Conservation (phyloP, 2,888 invertebrate genomes). For the Nectonema munidae region DNA sequence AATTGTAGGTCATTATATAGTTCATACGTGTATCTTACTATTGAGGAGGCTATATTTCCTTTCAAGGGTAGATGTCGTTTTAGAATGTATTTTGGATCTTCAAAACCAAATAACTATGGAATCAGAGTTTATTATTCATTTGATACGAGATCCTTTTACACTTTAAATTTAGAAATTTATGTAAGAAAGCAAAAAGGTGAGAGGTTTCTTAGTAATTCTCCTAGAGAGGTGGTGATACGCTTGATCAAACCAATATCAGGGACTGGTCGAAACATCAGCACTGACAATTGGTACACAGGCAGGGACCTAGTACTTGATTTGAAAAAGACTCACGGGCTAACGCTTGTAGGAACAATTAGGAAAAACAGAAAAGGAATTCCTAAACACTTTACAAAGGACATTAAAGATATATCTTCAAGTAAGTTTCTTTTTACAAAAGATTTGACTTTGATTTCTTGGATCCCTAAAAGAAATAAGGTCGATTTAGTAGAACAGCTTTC, state of each 20-base stretch:
- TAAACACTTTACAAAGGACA: not conserved
- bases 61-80: no score
- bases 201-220: not conserved
- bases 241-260: not conserved
- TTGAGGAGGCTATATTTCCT: no score
- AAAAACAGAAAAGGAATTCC: not conserved
- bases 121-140: no score
- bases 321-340: not conserved
- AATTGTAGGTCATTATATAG: no score
- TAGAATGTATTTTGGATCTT: no score
- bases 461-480: constrained; percentile 2
- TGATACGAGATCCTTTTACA: no score
- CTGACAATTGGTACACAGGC: no score
- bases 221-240: not conserved
- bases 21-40: no score
- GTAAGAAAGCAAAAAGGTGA: no score
- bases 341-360: not conserved
- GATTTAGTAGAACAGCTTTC: constrained; percentile 1
- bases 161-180: no score
- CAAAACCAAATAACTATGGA: no score
- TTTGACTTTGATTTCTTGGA: not conserved
- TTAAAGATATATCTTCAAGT: not conserved
- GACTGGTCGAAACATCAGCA: not conserved
- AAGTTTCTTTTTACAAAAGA: not conserved
- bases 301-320: no score